These are phyloP conservation scores for Sakesphorus luctuosus DNA, from an alignment of 2,113 vertebrate species.

Conservation along the genomic window DNA sequence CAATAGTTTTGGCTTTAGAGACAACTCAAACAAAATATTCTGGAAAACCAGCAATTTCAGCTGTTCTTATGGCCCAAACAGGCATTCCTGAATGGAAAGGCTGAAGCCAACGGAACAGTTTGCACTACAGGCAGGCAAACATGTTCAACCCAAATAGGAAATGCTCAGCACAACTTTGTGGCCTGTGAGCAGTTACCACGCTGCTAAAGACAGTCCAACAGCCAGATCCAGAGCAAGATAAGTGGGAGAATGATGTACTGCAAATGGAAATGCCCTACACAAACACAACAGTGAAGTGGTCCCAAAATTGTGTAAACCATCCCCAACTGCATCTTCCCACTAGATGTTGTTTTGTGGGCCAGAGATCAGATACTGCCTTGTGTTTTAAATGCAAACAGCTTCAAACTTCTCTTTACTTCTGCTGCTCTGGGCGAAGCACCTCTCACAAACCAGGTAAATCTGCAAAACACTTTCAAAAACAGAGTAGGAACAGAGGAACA, in stretches of 20 bases:
- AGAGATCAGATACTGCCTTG: background rate
- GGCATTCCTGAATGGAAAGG: background rate
- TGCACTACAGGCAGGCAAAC: background rate
- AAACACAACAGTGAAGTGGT: background rate
- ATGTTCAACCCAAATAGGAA: background rate
- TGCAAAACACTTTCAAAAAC: background rate
- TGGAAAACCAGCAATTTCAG: background rate
- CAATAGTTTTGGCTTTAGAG: background rate
- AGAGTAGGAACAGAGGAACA: background rate
- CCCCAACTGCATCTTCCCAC: background rate
- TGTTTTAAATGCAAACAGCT: background rate
- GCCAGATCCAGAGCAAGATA: background rate
- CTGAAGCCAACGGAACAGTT: background rate
- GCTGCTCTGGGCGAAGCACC: background rate
- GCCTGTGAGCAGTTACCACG: background rate
- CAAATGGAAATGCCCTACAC: background rate
- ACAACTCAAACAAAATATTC: background rate
- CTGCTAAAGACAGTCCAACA: background rate
- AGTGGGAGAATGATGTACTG: background rate
- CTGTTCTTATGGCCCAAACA: background rate
- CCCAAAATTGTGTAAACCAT: background rate
- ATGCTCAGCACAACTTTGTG: background rate
- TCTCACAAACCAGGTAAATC: background rate
- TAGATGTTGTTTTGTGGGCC: background rate
- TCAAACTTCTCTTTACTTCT: background rate